Conservation (phyloP, 1,140 invertebrate species). For the Zaprionus vittiger region DNA sequence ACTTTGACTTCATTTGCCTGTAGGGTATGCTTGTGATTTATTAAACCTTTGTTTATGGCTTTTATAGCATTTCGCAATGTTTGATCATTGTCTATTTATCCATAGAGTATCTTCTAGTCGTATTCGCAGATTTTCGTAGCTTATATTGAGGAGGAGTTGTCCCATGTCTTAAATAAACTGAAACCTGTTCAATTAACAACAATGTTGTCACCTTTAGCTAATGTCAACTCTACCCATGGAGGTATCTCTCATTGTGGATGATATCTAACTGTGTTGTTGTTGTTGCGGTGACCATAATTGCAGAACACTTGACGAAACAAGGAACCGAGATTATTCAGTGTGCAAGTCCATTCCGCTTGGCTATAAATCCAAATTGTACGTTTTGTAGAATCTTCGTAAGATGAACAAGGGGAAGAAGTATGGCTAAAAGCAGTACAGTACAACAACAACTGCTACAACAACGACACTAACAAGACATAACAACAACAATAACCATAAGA, state of each 20-base stretch:
- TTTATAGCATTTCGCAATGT: background rate
- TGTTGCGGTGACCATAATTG: constrained; percentile 24
- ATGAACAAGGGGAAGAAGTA: constrained; percentile 21
- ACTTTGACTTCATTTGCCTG: background rate
- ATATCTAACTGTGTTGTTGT: background rate
- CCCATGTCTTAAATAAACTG: background rate
- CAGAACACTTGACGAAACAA: constrained; percentile 33
- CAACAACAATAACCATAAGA: constrained; percentile 35
- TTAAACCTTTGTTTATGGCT: background rate
- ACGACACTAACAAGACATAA: constrained; percentile 13
- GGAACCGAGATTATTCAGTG: constrained; percentile 23
- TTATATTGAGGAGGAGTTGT: background rate
- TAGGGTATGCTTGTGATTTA: background rate
- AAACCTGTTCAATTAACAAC: constrained; percentile 52
- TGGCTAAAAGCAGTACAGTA: background rate
- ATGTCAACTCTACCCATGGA: constrained; percentile 22
- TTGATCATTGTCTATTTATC: background rate
- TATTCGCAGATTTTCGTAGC: background rate
- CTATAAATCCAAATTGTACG: constrained; percentile 34
- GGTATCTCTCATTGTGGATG: background rate
- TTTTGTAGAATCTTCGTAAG: constrained; percentile 37
- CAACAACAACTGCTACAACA: constrained; percentile 29
- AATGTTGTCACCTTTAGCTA: constrained; percentile 34
- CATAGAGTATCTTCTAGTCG: constrained; percentile 13
- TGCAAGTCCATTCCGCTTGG: background rate